Evolutionary conservation across 2,888 invertebrate genomes (phyloP).

Genomic region (Dicyrtoma fusca): DNA sequence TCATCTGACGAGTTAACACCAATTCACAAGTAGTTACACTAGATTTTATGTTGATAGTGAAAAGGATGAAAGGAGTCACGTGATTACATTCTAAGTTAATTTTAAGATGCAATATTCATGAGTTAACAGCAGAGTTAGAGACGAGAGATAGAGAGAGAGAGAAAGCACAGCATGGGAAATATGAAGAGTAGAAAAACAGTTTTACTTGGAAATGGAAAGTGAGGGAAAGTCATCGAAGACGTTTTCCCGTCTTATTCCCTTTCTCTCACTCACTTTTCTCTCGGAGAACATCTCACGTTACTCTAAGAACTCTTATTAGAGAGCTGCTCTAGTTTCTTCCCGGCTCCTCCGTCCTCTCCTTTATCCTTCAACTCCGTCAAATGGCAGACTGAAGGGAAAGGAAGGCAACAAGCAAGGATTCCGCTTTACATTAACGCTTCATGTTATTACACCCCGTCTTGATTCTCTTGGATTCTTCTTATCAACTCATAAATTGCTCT

Average conservation of each 20-base stretch:
- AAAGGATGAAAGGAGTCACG: neutral
- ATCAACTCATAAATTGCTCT: slow-evolving; percentile 29
- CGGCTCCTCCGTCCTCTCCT: neutral
- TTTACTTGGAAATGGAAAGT: neutral
- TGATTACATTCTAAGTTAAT: slow-evolving; percentile 17
- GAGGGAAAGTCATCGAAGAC: slow-evolving; percentile 18
- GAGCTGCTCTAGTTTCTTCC: neutral
- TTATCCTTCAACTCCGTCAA: too few relatives aligned
- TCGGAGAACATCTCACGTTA: neutral
- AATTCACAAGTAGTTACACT: neutral
- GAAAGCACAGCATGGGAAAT: neutral
- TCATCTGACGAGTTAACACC: neutral
- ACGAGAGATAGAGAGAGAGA: neutral
- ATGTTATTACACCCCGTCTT: slow-evolving; percentile 21
- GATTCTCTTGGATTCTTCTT: slow-evolving; percentile 26
- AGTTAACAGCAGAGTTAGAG: too few relatives aligned
- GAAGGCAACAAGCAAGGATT: neutral
- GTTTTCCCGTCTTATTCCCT: neutral
- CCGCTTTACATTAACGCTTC: slow-evolving; percentile 14
- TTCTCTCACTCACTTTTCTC: slow-evolving; percentile 4
- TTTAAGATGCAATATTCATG: slow-evolving; percentile 3
- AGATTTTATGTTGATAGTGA: neutral
- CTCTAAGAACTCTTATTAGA: neutral
- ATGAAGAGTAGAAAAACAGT: neutral
- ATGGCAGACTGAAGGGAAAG: slow-evolving; percentile 8